Base-by-base conservation (phyloP, 2,888 invertebrate genomes). In the Apamea crenata region DNA sequence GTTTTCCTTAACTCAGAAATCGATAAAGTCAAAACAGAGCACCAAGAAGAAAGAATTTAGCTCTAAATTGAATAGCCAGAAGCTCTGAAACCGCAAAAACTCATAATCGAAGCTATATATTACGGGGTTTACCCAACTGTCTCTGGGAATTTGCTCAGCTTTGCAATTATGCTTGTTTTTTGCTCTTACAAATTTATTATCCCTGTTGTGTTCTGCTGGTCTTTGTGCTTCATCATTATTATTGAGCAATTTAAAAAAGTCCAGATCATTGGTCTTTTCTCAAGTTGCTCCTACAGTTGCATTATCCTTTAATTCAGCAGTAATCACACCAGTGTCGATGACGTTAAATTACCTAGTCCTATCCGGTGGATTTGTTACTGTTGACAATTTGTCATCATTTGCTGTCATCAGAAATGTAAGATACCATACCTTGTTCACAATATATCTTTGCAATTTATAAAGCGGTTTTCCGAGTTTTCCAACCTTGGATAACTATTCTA, bases 81-180 rank as follows among this genome's bases (percentile, higher is more conserved):
- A 81, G 66, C 72, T 75, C 47, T 59, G 56, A 73, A 86, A 80
- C 87, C 80, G 80, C 86, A 88, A 86, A 78, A 82, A 82, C 66
- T 78, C 53, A 81, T 87, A 84, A 84, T 80, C 80, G 87, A 87
- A 77, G 70, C 84, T 74, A 76, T 81, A 81, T 81, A 87, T 76
- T 76, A 87, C 8, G 82, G 88, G 85, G 82, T 85, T 85, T 68
- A 85, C 85, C 85, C 88, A 81, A 78, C 88, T 86, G 88, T 87
- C 82, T 86, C 87, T 78, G 79, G 67, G 74, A 83, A 78, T 86
- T 85, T 76, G 86, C 80, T 82, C 79, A 80, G 69, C 79, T 74
- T 88, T 44, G 79, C 77, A 86, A 85, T 86, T 88, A 87, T 79
- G 72, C 18, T 76, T 61, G 72, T 82, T 88, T 86, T 86, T 86